Base-by-base conservation (phyloP, 2,113 vertebrate genomes). In the Ameiurus melas region DNA sequence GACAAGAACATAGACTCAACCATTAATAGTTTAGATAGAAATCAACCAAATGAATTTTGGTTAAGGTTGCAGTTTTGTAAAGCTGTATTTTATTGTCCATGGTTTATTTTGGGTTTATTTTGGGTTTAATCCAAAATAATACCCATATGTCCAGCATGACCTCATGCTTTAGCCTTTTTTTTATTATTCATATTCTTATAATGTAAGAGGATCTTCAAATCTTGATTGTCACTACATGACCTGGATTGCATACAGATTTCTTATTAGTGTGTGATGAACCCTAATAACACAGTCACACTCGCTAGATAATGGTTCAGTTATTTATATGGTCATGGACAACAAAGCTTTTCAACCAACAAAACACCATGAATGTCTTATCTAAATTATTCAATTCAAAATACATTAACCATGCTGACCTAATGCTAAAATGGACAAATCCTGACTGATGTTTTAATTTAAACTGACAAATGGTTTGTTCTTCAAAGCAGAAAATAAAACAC, bases 401-500 rank as follows among this genome's bases (percentile, higher is more conserved):
- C 30, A 58, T 75, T 75, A 43, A 85, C 53, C n/a, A 39, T 57
- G 53, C 68, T 57, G 77, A 33, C 53, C n/a, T 81, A 79, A 79
- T 53, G 27, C 16, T 55, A 7, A 55, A 55, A 27, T 82, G 30
- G 55, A 82, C 55, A 60, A 36, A 58, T 6, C 79, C 22, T 82
- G n/a, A 36, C 17, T 58, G 30, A 60, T 22, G 55, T 60, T 77
- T 62, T 60, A 36, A 58, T 33, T 82, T 5, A 14, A 51, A 47
- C 73, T 14, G 39, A 22, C 13, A 51, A 14, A 51, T 6, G 25
- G 43, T 22, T 30, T 80, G 78, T 57, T 57, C 51, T 80, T 30
- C 83, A 62, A 73, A 85, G 17, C n/a, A 87, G 33, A 82, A 84
- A 66, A 27, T 57, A 62, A 83, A 36, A 71, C n/a, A 83, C 53